These are phyloP conservation scores for Porites evermanni DNA, from an alignment of 92 coral and sea anemone species.

Conservation along the genomic window DNA sequence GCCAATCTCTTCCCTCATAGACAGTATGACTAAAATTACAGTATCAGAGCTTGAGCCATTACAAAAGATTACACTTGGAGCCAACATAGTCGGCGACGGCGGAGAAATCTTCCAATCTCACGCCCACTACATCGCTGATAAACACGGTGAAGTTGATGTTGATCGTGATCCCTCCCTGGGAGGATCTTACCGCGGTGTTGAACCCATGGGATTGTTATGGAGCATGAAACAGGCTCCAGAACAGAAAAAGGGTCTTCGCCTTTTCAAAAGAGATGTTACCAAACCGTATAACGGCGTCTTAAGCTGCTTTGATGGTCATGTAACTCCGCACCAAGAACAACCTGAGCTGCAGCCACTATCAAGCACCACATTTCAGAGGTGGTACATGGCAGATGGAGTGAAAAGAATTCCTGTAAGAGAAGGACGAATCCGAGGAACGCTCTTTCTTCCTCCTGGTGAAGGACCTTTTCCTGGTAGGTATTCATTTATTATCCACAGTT, in stretches of 20 bases:
- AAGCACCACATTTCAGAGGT: constrained; percentile 37
- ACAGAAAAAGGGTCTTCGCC: constrained; percentile 35
- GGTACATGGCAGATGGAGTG: constrained; percentile 56
- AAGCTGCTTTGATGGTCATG: constrained; percentile 33
- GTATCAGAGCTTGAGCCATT: background rate
- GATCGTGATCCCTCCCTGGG: constrained; percentile 2
- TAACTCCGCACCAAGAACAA: background rate
- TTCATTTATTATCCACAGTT: too few species aligned
- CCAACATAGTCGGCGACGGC: background rate
- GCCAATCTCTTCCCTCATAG: constrained; percentile 5
- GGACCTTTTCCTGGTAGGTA: constrained; percentile 55
- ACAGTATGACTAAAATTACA: constrained; percentile 6
- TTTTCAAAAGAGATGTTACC: constrained; percentile 47
- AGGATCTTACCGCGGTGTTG: constrained; percentile 28
- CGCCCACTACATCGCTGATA: constrained; percentile 10
- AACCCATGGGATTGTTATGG: constrained; percentile 56
- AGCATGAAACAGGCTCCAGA: constrained; percentile 34
- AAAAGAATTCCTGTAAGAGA: constrained; percentile 58
- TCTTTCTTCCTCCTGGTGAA: constrained; percentile 45
- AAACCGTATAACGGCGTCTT: constrained; percentile 39
- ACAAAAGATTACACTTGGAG: constrained; percentile 9
- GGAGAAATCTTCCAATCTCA: constrained; percentile 8
- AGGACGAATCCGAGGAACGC: constrained; percentile 50
- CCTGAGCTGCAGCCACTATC: background rate
- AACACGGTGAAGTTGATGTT: constrained; percentile 15